phyloP scores from a whole-genome alignment of 1,140 invertebrate species.

The Dinoponera quadriceps region DNA sequence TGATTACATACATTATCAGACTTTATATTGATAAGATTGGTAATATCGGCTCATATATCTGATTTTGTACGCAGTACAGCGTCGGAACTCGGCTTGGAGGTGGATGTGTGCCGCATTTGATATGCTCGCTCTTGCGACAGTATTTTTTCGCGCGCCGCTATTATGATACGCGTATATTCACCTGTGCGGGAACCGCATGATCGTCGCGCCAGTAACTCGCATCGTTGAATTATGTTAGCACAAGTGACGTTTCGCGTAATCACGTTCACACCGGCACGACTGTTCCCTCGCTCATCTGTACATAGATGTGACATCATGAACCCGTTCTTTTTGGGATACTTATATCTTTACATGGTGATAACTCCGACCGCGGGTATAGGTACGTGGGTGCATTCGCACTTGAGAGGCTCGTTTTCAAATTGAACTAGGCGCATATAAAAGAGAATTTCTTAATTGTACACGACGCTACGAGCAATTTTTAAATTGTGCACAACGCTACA shows the following conservation, averaged over 20 bases:
- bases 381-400: not conserved
- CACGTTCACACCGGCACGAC: not conserved
- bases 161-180: not conserved
- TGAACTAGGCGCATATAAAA: too few relatives aligned
- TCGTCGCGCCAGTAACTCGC: not conserved
- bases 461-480: too few relatives aligned
- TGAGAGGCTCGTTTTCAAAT: too few relatives aligned
- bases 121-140: not conserved
- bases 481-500: too few relatives aligned
- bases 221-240: not conserved
- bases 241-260: slow-evolving; percentile 1
- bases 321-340: slow-evolving; percentile 17
- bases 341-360: slow-evolving; percentile 8
- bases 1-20: slow-evolving; percentile 60
- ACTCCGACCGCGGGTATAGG: not conserved
- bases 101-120: not conserved
- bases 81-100: slow-evolving; percentile 3
- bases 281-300: not conserved
- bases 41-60: slow-evolving; percentile 1
- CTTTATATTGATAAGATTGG: slow-evolving; percentile 66
- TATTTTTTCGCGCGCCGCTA: not conserved
- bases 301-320: slow-evolving; percentile 19
- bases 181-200: not conserved
- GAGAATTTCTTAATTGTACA: too few relatives aligned
- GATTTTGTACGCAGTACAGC: not conserved